Percentiles rank a stretch among this genome's conserved stretches.
These are phyloP conservation scores for Drosophila fungiperda DNA, from an alignment of 2,888 invertebrate species.

Conservation along the genomic window DNA sequence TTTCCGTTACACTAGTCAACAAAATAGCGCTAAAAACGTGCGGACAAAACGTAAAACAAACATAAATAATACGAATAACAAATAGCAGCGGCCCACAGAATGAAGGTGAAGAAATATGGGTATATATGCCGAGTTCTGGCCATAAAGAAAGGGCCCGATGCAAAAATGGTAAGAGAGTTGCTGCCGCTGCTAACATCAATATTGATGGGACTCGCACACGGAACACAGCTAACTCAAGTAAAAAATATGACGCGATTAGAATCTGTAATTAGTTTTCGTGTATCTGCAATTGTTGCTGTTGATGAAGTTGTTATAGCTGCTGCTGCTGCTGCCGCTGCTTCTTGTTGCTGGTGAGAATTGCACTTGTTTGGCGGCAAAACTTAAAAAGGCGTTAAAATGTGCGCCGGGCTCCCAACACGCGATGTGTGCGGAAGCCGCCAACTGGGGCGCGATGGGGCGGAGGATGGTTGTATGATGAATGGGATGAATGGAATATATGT, in stretches of 20 bases:
- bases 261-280: conserved; percentile 83
- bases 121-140: conserved; percentile 7
- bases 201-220: conserved; percentile 81
- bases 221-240: conserved; percentile 56
- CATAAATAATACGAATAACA: conserved; percentile 67
- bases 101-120: conserved; percentile 46
- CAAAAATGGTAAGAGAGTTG: not conserved
- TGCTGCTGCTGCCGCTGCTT: conserved; percentile 27
- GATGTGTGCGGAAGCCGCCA: conserved; percentile 65
- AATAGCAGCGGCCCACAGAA: conserved; percentile 42
- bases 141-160: conserved; percentile 8
- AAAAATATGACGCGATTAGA: conserved; percentile 83
- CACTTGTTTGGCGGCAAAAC: conserved; percentile 80
- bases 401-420: conserved; percentile 70
- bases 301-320: conserved; percentile 27
- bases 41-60: conserved; percentile 43
- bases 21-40: conserved; percentile 47
- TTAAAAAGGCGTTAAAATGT: conserved; percentile 82
- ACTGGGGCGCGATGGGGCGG: conserved; percentile 28
- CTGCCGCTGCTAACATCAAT: conserved; percentile 39
- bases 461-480: conserved; percentile 51
- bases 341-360: conserved; percentile 67
- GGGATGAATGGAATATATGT: conserved; percentile 13
- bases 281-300: conserved; percentile 81
- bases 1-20: conserved; percentile 74